phyloP scores from a whole-genome alignment of 2,797 vertebrate genomes.

The Smutsia temminckii region DNA sequence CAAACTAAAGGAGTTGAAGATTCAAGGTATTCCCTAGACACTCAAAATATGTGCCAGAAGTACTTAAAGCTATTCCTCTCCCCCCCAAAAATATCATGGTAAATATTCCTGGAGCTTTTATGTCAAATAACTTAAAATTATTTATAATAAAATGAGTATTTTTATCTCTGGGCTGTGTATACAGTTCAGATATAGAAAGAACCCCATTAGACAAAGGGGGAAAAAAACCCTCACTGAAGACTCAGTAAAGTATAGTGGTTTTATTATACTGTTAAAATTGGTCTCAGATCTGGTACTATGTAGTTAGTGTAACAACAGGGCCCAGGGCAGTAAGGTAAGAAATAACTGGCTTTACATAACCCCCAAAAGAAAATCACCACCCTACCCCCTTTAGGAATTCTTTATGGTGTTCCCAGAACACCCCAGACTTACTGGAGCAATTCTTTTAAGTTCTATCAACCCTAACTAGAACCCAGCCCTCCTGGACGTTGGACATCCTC shows the following conservation, averaged over 20 bases:
- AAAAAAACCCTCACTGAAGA: not conserved
- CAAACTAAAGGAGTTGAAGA: not conserved
- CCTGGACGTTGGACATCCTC: not conserved
- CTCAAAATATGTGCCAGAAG: not conserved
- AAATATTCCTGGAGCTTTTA: not conserved
- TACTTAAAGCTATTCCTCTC: not conserved
- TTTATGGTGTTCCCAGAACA: not conserved
- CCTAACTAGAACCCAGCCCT: not conserved
- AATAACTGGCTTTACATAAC: not conserved
- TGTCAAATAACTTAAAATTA: not conserved
- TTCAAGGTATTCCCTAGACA: not conserved
- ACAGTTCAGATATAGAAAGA: not conserved
- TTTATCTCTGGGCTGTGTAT: not conserved
- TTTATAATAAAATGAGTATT: not conserved
- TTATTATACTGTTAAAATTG: not conserved
- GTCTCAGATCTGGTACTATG: not conserved
- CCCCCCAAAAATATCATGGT: not conserved
- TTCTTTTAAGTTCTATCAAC: not conserved
- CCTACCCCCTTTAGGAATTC: not conserved
- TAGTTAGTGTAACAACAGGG: not conserved
- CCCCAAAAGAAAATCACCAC: slow-evolving; percentile 14
- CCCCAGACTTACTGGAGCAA: not conserved
- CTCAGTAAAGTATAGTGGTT: not conserved
- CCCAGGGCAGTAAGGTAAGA: not conserved
- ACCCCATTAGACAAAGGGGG: not conserved